These are phyloP conservation scores for Strigamia transsilvanica DNA, from an alignment of 2,888 invertebrate species.

Conservation along the genomic window DNA sequence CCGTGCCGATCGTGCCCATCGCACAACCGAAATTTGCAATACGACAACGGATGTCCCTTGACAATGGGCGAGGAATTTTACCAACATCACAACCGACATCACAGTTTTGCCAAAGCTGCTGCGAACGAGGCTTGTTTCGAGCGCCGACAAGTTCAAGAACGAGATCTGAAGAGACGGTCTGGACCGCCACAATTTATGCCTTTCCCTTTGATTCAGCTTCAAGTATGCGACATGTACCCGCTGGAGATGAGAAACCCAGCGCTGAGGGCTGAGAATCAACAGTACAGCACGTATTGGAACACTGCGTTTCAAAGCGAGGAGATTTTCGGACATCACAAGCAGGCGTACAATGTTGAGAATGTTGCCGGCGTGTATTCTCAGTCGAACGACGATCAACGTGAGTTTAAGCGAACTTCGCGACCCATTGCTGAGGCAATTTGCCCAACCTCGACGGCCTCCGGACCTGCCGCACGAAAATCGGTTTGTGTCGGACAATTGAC, in stretches of 20 bases:
- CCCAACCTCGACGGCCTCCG: background rate
- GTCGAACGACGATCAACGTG: constrained; percentile 29
- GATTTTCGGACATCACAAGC: constrained; percentile 50
- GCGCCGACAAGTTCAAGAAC: constrained; percentile 12
- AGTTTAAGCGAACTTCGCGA: constrained; percentile 23
- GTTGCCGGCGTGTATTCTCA: background rate
- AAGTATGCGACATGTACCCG: constrained; percentile 19
- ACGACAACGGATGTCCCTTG: constrained; percentile 3
- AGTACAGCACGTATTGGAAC: constrained; percentile 8
- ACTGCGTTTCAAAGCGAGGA: constrained; percentile 20
- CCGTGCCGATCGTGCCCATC: background rate
- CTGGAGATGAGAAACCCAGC: background rate
- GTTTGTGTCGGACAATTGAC: background rate
- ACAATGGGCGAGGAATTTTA: constrained; percentile 42
- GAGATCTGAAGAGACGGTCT: constrained; percentile 42
- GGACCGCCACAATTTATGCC: constrained; percentile 18
- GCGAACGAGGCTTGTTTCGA: constrained; percentile 15
- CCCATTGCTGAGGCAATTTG: background rate
- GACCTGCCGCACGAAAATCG: background rate
- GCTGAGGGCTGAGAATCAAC: constrained; percentile 4
- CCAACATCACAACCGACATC: constrained; percentile 37
- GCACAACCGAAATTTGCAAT: constrained; percentile 23
- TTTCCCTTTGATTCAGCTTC: background rate
- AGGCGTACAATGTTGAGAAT: constrained; percentile 21
- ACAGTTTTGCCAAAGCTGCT: constrained; percentile 34